Evolutionary conservation across 2,888 invertebrate genomes (phyloP).

Genomic region (Patella caerulea): DNA sequence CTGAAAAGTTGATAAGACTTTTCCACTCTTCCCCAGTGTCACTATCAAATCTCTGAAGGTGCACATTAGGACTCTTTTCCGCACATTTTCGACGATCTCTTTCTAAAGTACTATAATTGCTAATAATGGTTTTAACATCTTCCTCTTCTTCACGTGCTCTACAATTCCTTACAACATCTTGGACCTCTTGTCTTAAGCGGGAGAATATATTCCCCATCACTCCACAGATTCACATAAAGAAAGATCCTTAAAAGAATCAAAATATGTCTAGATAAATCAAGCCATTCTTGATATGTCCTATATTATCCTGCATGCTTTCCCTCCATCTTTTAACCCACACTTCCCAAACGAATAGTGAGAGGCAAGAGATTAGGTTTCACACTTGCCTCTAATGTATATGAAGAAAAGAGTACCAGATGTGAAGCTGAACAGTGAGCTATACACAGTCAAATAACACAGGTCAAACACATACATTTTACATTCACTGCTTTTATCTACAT

Average conservation of each 20-base stretch:
- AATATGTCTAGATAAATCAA: neutral
- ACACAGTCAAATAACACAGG: constrained; percentile 5
- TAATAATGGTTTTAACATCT: constrained; percentile 6
- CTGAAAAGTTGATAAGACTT: neutral
- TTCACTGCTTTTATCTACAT: neutral
- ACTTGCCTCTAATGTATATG: constrained; percentile 9
- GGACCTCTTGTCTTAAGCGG: constrained; percentile 18
- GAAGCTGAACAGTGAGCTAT: neutral
- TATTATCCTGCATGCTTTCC: neutral
- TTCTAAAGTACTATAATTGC: neutral
- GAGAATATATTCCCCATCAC: constrained; percentile 21
- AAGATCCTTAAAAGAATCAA: neutral
- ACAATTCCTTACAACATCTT: constrained; percentile 16
- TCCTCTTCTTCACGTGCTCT: constrained; percentile 13
- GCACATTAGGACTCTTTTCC: constrained; percentile 4
- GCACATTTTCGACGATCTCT: neutral
- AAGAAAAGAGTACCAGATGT: constrained; percentile 4
- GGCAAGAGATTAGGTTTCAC: neutral
- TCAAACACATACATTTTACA: neutral
- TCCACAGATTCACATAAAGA: neutral
- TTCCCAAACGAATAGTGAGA: neutral
- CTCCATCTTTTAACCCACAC: constrained; percentile 2
- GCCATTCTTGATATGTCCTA: neutral
- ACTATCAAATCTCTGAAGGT: neutral
- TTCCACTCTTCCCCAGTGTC: constrained; percentile 10